phyloP scores from a whole-genome alignment of 1,140 invertebrate species.

The Rhyacophila brunnea region DNA sequence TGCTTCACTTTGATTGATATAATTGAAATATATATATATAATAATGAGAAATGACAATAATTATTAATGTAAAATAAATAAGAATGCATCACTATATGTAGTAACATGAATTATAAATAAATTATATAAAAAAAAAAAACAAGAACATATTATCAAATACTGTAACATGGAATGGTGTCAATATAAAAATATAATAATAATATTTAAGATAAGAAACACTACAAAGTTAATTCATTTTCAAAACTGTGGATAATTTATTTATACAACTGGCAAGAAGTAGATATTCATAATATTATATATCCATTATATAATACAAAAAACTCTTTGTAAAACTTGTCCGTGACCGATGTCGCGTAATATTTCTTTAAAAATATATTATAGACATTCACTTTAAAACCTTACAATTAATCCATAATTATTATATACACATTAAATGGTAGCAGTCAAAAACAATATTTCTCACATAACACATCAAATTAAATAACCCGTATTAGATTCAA shows the following conservation, averaged over 20 bases:
- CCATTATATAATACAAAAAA: slow-evolving; percentile 8
- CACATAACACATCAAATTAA: not conserved
- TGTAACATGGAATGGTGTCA: slow-evolving; percentile 17
- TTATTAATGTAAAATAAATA: slow-evolving; percentile 14
- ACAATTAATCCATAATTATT: no score
- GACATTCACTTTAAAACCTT: no score
- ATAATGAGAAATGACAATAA: slow-evolving; percentile 1
- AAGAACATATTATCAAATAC: slow-evolving; percentile 11
- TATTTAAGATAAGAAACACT: not conserved
- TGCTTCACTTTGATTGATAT: no score
- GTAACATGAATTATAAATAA: slow-evolving; percentile 9
- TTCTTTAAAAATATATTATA: not conserved
- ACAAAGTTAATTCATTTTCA: not conserved
- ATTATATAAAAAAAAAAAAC: slow-evolving; percentile 11
- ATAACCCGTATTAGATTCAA: not conserved
- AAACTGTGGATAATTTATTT: not conserved
- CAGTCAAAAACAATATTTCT: not conserved
- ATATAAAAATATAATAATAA: slow-evolving; percentile 7
- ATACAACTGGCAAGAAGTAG: not conserved
- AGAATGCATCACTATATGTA: slow-evolving; percentile 1
- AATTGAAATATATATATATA: no score
- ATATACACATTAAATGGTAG: not conserved
- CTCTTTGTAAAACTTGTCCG: not conserved
- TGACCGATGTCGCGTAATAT: not conserved
- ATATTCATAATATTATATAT: slow-evolving; percentile 7